Percentiles rank a stretch among this genome's conserved stretches.
phyloP scores from a whole-genome alignment of 2,888 invertebrate species.

The Cephus sareptanus region DNA sequence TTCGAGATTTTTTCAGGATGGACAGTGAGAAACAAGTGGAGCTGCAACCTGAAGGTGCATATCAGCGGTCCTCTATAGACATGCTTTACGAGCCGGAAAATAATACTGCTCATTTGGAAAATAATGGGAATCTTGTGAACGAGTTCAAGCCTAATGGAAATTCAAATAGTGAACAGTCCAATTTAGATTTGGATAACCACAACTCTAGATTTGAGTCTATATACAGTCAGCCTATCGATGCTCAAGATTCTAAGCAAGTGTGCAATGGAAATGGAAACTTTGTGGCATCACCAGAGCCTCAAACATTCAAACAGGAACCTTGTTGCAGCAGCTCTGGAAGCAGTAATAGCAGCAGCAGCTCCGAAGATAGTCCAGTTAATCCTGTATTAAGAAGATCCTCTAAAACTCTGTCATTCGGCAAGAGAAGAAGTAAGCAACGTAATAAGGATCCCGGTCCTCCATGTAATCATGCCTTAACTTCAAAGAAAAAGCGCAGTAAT shows the following conservation, averaged over 20 bases:
- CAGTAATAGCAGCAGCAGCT: conserved; percentile 60
- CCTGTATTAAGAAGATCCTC: conserved; percentile 58
- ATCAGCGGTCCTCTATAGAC: background rate
- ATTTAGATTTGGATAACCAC: conserved; percentile 59
- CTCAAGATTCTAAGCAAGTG: conserved; percentile 53
- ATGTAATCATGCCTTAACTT: conserved; percentile 60
- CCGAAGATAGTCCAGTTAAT: conserved; percentile 60
- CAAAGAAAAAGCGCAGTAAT: conserved; percentile 62
- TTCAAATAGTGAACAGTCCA: conserved; percentile 54
- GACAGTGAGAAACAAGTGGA: conserved; percentile 44
- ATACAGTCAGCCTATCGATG: conserved; percentile 60
- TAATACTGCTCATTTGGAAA: conserved; percentile 30
- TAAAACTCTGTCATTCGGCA: conserved; percentile 62
- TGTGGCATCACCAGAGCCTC: conserved; percentile 35
- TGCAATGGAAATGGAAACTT: conserved; percentile 57
- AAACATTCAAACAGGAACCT: conserved; percentile 39
- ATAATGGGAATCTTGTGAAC: conserved; percentile 44
- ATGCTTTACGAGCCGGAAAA: background rate
- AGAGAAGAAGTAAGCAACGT: conserved; percentile 58
- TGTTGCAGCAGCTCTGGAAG: conserved; percentile 54
- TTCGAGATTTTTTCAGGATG: conserved; percentile 62
- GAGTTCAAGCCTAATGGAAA: conserved; percentile 52
- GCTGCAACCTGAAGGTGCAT: background rate
- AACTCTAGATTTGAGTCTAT: conserved; percentile 63
- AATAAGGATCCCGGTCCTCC: conserved; percentile 58